These are phyloP conservation scores for Drosophila mimetica DNA, from an alignment of 2,888 invertebrate species.

Conservation along the genomic window DNA sequence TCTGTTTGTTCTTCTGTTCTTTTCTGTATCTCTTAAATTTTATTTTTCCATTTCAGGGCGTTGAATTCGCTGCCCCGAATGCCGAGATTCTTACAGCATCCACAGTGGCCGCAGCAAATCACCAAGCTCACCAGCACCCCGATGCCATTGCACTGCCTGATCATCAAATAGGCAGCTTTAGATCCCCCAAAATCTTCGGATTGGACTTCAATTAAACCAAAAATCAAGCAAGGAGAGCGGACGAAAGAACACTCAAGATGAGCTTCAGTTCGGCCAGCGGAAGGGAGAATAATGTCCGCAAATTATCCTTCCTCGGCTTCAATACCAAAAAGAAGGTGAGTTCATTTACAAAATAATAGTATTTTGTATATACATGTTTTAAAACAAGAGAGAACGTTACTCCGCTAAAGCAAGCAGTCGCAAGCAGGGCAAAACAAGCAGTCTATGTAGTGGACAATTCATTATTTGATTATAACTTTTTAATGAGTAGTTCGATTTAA, in stretches of 20 bases:
- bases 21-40: conserved; percentile 2
- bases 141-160: conserved; percentile 62
- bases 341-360: background rate
- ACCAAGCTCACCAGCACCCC: conserved; percentile 38
- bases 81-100: conserved; percentile 79
- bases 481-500: too few relatives aligned
- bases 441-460: too few relatives aligned
- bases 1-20: background rate
- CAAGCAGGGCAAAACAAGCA: too few relatives aligned
- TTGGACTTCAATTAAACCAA: conserved; percentile 16
- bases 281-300: conserved; percentile 87
- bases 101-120: conserved; percentile 62
- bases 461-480: too few relatives aligned
- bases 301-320: conserved; percentile 90
- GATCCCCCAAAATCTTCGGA: background rate
- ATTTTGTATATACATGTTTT: too few relatives aligned
- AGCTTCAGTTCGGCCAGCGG: conserved; percentile 83
- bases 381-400: too few relatives aligned
- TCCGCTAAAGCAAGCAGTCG: too few relatives aligned
- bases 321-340: conserved; percentile 86
- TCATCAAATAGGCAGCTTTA: conserved; percentile 59
- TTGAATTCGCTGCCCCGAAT: conserved; percentile 66
- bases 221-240: background rate
- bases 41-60: conserved; percentile 15
- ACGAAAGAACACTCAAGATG: conserved; percentile 61